A percentile compares a stretch with the other conserved stretches of the same genome.
phyloP scores from a whole-genome alignment of 2,888 invertebrate species.

The Microdon myrmicae region DNA sequence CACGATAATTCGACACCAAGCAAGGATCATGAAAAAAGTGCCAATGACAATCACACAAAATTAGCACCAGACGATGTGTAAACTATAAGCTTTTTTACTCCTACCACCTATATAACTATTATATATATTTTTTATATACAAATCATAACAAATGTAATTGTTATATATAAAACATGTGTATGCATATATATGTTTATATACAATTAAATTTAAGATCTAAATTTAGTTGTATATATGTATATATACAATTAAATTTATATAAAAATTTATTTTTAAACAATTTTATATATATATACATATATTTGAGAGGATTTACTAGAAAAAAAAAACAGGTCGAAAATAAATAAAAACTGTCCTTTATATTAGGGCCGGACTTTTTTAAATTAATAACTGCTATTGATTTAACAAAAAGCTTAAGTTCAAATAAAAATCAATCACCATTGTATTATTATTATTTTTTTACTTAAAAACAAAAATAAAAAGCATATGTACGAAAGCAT shows the following conservation, averaged over 20 bases:
- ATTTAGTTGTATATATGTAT: slow-evolving; percentile 42
- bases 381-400: too few relatives aligned
- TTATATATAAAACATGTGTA: too few relatives aligned
- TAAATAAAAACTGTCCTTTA: slow-evolving; percentile 10
- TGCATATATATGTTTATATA: slow-evolving; percentile 40
- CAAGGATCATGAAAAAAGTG: slow-evolving; percentile 54
- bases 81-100: slow-evolving; percentile 41
- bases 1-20: slow-evolving; percentile 45
- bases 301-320: slow-evolving; percentile 33
- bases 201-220: slow-evolving; percentile 13
- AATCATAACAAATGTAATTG: slow-evolving; percentile 41
- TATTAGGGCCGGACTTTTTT: slow-evolving; percentile 13
- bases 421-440: slow-evolving; percentile 24
- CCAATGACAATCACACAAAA: slow-evolving; percentile 55
- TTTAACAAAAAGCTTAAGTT: slow-evolving; percentile 19
- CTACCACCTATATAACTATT: slow-evolving; percentile 44
- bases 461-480: slow-evolving; percentile 9
- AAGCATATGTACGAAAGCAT: slow-evolving; percentile 24
- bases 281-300: slow-evolving; percentile 33
- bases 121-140: slow-evolving; percentile 32
- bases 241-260: slow-evolving; percentile 17
- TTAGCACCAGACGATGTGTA: slow-evolving; percentile 62
- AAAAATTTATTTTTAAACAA: slow-evolving; percentile 31
- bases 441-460: slow-evolving; percentile 34
- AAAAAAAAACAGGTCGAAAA: slow-evolving; percentile 28